phyloP scores from a whole-genome alignment of 2,888 invertebrate genomes.

The Noctua pronuba region DNA sequence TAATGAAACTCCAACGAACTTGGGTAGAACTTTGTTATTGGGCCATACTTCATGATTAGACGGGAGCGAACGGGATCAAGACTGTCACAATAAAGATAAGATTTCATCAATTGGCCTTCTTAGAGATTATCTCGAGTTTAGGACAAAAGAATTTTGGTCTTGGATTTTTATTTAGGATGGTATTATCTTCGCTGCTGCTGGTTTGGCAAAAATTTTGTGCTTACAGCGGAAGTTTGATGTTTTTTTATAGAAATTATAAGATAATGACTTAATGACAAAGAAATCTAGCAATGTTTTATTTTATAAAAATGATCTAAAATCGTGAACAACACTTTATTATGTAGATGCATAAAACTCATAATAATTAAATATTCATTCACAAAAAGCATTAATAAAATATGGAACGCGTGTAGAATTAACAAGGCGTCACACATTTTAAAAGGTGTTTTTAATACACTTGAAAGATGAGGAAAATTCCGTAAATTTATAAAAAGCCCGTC shows the following conservation, averaged over 20 bases:
- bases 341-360: neutral
- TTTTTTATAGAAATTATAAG: neutral
- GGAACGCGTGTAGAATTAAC: slow-evolving; percentile 4
- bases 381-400: slow-evolving; percentile 11
- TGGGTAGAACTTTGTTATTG: slow-evolving; percentile 75
- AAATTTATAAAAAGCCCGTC: slow-evolving; percentile 37
- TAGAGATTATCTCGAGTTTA: slow-evolving; percentile 63
- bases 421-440: slow-evolving; percentile 29
- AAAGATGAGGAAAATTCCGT: slow-evolving; percentile 40
- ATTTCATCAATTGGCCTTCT: slow-evolving; percentile 75
- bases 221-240: neutral
- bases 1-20: slow-evolving; percentile 73
- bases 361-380: neutral
- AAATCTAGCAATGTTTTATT: neutral
- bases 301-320: neutral
- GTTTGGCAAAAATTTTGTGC: neutral
- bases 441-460: slow-evolving; percentile 43
- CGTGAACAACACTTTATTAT: neutral
- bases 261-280: neutral
- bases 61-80: slow-evolving; percentile 69
- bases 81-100: slow-evolving; percentile 78
- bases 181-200: neutral
- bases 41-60: slow-evolving; percentile 77
- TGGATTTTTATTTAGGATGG: slow-evolving; percentile 14
- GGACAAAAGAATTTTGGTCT: slow-evolving; percentile 54